Evolutionary conservation across 2,113 vertebrate species (phyloP).

Genomic region (Dunckerocampus dactyliophorus): DNA sequence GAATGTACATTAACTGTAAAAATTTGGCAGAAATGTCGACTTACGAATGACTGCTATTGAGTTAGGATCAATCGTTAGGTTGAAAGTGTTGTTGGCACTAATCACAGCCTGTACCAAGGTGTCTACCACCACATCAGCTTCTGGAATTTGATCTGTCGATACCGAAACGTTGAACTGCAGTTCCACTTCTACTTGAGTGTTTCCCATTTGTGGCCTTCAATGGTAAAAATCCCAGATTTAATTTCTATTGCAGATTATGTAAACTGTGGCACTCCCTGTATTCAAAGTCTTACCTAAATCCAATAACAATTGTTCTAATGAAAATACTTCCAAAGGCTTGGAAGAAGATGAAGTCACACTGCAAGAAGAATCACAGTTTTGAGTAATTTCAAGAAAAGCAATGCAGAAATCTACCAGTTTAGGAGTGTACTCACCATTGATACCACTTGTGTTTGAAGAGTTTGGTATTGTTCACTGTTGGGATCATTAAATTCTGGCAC

Average conservation of each 20-base stretch:
- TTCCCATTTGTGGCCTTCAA: neutral
- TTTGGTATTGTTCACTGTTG: too few species aligned
- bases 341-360: conserved; percentile 5
- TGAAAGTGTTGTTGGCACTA: conserved; percentile 2
- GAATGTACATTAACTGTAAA: too few species aligned
- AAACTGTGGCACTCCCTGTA: neutral
- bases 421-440: too few species aligned
- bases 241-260: too few species aligned
- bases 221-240: neutral
- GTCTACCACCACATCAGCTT: neutral
- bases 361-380: neutral
- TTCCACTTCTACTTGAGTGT: neutral
- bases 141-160: neutral
- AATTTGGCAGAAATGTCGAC: neutral
- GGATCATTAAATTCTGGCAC: too few species aligned
- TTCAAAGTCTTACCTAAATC: neutral
- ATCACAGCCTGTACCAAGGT: neutral
- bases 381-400: neutral
- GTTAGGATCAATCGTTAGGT: neutral
- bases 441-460: too few species aligned
- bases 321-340: neutral
- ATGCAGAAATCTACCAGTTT: too few species aligned
- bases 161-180: neutral
- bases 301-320: neutral
- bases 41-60: neutral